A percentile compares a stretch with the other conserved stretches of the same genome.
phyloP scores from a whole-genome alignment of 2,888 invertebrate species.

The Morinoia aosen region DNA sequence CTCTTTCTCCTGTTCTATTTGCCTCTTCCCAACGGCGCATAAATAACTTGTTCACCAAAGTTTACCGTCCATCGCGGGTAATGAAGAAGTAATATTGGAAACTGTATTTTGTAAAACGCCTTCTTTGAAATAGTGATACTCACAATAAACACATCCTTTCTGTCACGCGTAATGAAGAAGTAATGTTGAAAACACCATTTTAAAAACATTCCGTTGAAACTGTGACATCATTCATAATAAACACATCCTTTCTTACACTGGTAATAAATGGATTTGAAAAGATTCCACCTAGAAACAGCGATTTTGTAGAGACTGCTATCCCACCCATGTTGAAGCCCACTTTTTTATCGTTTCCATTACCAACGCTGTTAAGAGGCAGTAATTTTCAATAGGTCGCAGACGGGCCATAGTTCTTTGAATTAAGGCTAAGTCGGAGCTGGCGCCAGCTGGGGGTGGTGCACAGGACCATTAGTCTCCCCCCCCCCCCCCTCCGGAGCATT shows the following conservation, averaged over 20 bases:
- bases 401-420: background rate
- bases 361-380: background rate
- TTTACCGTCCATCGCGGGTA: no score
- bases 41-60: no score
- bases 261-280: background rate
- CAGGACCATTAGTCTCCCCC: conserved; percentile 1
- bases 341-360: background rate
- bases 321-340: background rate
- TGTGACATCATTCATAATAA: no score
- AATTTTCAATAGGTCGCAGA: background rate
- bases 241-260: background rate
- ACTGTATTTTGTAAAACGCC: no score
- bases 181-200: no score
- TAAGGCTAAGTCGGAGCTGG: background rate
- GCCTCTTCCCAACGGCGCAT: no score
- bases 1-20: no score
- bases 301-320: background rate
- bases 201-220: no score
- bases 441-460: background rate
- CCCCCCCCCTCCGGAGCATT: background rate
- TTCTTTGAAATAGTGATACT: no score
- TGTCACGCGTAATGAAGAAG: no score
- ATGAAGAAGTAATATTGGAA: no score
- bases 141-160: background rate
- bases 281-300: background rate